phyloP scores from a whole-genome alignment of 2,888 invertebrate genomes.

The Neoascia interrupta region DNA sequence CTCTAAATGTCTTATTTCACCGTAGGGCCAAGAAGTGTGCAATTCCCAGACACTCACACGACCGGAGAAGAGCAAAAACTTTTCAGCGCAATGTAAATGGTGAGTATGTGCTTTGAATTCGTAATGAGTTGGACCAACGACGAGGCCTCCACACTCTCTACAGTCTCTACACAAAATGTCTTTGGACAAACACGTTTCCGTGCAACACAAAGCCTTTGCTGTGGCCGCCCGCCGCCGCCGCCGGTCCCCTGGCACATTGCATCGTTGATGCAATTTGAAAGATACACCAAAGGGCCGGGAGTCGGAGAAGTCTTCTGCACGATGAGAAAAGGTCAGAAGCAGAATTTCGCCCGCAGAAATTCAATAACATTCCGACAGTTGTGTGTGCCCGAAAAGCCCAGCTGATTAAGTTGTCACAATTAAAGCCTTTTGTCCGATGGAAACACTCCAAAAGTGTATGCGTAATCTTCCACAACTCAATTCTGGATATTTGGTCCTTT shows the following conservation, averaged over 20 bases:
- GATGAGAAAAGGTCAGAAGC: slow-evolving; percentile 40
- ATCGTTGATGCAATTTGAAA: no score
- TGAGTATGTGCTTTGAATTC: slow-evolving; percentile 56
- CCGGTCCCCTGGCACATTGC: no score
- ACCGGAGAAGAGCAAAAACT: slow-evolving; percentile 39
- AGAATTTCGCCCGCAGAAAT: slow-evolving; percentile 20
- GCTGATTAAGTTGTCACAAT: slow-evolving; percentile 63
- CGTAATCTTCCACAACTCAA: slow-evolving; percentile 13
- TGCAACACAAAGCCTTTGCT: slow-evolving; percentile 40
- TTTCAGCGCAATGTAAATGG: slow-evolving; percentile 56
- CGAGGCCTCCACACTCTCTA: slow-evolving; percentile 18
- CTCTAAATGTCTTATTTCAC: slow-evolving; percentile 32
- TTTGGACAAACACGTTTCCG: slow-evolving; percentile 40
- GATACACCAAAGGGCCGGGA: background rate
- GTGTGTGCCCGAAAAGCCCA: background rate
- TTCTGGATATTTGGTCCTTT: slow-evolving; percentile 1
- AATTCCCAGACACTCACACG: slow-evolving; percentile 36
- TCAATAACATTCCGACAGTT: slow-evolving; percentile 32
- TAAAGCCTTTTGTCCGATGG: slow-evolving; percentile 43
- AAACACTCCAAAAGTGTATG: slow-evolving; percentile 11
- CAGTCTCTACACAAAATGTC: no score
- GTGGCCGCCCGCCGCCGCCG: no score
- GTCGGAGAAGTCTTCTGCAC: background rate
- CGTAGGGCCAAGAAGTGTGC: slow-evolving; percentile 32
- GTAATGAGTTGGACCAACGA: slow-evolving; percentile 50